Conservation (phyloP, 2,888 invertebrate genomes). For the Papilio demoleus region DNA sequence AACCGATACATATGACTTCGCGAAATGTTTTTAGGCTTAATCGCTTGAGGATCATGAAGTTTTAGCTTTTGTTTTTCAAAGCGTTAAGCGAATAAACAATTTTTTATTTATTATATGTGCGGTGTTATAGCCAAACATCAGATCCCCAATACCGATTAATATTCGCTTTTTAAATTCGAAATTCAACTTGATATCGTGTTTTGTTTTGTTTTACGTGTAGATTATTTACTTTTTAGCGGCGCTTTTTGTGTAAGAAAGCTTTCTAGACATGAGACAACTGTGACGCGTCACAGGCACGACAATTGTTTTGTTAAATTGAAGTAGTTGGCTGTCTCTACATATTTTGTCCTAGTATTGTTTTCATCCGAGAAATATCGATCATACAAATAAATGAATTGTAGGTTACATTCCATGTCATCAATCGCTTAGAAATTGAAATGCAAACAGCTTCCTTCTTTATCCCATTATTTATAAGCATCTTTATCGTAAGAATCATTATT, state of each 20-base stretch:
- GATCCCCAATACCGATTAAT: not conserved
- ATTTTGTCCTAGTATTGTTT: not conserved
- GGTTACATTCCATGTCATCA: not conserved
- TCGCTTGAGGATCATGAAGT: slow-evolving; percentile 2
- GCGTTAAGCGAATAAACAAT: not conserved
- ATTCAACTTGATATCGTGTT: not conserved
- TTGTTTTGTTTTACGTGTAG: slow-evolving; percentile 9
- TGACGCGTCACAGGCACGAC: slow-evolving; percentile 1
- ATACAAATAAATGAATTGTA: not conserved
- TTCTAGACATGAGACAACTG: slow-evolving; percentile 3
- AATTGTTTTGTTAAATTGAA: not conserved
- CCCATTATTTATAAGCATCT: not conserved
- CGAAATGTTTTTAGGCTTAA: not conserved
- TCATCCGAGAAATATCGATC: not conserved
- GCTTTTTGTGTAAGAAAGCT: slow-evolving; percentile 17
- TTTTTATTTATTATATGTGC: not conserved
- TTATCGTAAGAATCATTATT: not conserved
- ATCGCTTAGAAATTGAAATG: not conserved
- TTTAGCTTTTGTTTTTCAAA: no score
- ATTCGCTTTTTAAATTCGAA: not conserved
- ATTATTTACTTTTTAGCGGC: slow-evolving; percentile 3
- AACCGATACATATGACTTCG: not conserved
- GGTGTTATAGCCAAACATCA: not conserved
- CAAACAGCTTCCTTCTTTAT: no score
- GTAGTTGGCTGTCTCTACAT: not conserved